These are phyloP conservation scores for Ceratosolen solmsi DNA, from an alignment of 1,140 invertebrate genomes.

Conservation along the genomic window DNA sequence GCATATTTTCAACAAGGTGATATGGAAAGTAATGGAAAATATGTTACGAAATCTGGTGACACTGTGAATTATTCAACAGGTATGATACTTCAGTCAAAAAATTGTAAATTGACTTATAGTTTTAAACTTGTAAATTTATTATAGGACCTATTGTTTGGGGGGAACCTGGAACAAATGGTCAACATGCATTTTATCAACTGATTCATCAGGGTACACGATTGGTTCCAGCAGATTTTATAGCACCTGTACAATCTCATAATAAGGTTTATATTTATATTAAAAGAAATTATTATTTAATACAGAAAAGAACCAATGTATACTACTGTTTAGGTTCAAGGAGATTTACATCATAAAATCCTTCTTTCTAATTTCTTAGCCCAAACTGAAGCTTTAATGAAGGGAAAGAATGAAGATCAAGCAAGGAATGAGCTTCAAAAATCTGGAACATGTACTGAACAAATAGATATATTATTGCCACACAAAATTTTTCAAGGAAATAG, in stretches of 20 bases:
- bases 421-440: conserved; percentile 82
- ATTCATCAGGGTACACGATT: conserved; percentile 93
- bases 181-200: conserved; percentile 98
- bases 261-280: conserved; percentile 76
- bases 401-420: conserved; percentile 87
- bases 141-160: conserved; percentile 82
- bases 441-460: conserved; percentile 80
- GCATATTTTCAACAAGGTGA: conserved; percentile 99
- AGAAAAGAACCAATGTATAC: background rate
- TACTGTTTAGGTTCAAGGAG: conserved; percentile 65
- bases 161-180: conserved; percentile 99
- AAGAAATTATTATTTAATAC: conserved; percentile 3
- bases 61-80: conserved; percentile 89
- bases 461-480: conserved; percentile 91
- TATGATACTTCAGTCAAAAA: conserved; percentile 48
- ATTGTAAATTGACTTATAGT: conserved; percentile 20
- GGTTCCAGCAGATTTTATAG: conserved; percentile 98
- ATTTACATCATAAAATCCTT: conserved; percentile 88
- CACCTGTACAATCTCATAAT: conserved; percentile 94
- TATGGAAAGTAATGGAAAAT: conserved; percentile 99
- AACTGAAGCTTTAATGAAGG: conserved; percentile 97
- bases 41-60: conserved; percentile 85
- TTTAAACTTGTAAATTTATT: conserved; percentile 49
- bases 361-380: conserved; percentile 98
- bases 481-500: conserved; percentile 98